Base-by-base conservation (phyloP, 2,797 vertebrate species). In the Echeneis naucrates region DNA sequence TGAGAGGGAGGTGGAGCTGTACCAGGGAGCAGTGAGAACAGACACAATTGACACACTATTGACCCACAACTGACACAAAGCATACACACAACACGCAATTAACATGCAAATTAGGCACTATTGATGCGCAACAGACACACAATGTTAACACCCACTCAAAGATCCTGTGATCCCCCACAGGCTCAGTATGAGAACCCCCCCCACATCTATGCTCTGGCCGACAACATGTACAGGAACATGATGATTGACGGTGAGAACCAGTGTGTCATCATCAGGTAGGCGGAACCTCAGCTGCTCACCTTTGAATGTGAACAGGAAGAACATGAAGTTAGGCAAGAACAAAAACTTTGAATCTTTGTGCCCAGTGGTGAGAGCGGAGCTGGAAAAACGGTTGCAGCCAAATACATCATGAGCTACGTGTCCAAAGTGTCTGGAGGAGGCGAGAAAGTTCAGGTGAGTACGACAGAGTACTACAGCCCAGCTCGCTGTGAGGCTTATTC, bases 401-500 rank as follows among this genome's bases (percentile, higher is more conserved):
- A 96, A 68, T 96, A 91, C 79, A 96, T 96, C 79, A 96, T 96
- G 95, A 93, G 95, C 71, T 96, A 96, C 32, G 76, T 96, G 67
- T 96, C 95, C 80, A 95, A 95, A 75, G 95, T 96, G 47, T 96
- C 95, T 0, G 95, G 95, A 5, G 95, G 95, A 27, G 95, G 95
- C 14, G 45, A 91, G 68, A 95, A 93, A 91, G 94, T 95, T n/a
- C 94, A 94, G 92, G 94, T 95, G 24, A 68, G 86, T 75, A 5
- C 17, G n/a, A 4, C 53, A 1, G 7, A 42, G 40, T 38, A 38
- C n/a, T n/a, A n/a, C n/a, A n/a, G n/a, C n/a, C n/a, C n/a, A n/a
- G n/a, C n/a, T n/a, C n/a, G n/a, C n/a, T n/a, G n/a, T n/a, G n/a
- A n/a, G n/a, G 6, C 8, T 16, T 21, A 38, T 12, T 2, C 21